phyloP scores from a whole-genome alignment of 2,888 invertebrate species.

The Sepiola atlantica region DNA sequence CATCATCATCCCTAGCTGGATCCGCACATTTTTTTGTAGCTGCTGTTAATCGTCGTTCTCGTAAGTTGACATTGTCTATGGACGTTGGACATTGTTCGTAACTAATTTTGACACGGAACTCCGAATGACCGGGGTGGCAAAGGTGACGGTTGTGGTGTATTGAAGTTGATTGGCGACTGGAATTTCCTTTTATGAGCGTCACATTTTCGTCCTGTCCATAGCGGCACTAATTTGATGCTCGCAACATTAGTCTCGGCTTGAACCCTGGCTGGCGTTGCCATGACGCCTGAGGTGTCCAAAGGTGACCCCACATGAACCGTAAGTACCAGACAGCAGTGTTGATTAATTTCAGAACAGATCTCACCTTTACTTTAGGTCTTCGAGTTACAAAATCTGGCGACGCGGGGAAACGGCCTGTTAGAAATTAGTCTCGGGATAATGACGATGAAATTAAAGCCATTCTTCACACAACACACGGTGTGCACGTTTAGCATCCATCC shows the following conservation, averaged over 20 bases:
- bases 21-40: too few relatives aligned
- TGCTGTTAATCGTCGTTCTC: background rate
- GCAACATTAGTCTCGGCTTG: background rate
- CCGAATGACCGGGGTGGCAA: background rate
- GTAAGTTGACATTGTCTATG: background rate
- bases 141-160: background rate
- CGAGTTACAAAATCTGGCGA: background rate
- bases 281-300: background rate
- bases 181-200: background rate
- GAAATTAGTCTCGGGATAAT: background rate
- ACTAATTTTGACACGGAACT: background rate
- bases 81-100: background rate
- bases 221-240: background rate
- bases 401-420: background rate
- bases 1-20: too few relatives aligned
- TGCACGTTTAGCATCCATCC: background rate
- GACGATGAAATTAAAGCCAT: background rate
- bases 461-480: background rate
- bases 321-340: background rate
- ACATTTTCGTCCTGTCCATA: background rate
- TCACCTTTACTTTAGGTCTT: background rate
- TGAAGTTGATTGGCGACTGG: background rate
- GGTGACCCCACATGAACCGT: background rate
- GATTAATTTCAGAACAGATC: background rate
- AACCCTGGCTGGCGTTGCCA: background rate